phyloP scores from a whole-genome alignment of 2,888 invertebrate genomes.

The Meloe dianella region DNA sequence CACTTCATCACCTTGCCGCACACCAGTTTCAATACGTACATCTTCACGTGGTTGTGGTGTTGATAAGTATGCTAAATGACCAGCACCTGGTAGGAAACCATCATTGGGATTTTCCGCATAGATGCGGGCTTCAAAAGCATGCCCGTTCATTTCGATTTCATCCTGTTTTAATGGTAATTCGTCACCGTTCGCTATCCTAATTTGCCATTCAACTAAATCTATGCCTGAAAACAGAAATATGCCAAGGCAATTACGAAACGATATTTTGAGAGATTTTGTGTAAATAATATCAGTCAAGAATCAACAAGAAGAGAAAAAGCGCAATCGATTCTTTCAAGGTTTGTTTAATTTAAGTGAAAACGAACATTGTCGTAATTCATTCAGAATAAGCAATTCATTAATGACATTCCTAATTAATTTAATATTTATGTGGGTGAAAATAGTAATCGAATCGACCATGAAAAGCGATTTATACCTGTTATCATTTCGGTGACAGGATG shows the following conservation, averaged over 20 bases:
- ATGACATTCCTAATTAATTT: no score
- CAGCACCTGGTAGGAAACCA: conserved; percentile 94
- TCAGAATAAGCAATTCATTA: neutral
- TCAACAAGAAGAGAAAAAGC: neutral
- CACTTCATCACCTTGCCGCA: conserved; percentile 90
- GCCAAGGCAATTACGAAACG: neutral
- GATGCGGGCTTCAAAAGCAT: conserved; percentile 95
- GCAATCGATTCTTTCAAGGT: neutral
- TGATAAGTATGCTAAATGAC: conserved; percentile 75
- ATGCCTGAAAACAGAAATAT: conserved; percentile 62
- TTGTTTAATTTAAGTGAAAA: neutral
- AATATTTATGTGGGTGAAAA: neutral
- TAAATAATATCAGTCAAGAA: neutral
- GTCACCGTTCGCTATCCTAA: conserved; percentile 88
- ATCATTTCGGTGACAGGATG: conserved; percentile 98
- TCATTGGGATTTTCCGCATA: conserved; percentile 89
- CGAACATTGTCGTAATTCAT: neutral
- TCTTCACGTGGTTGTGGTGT: conserved; percentile 71
- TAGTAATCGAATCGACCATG: no score
- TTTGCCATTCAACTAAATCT: conserved; percentile 98
- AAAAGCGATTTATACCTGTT: conserved; percentile 71
- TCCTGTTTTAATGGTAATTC: conserved; percentile 80
- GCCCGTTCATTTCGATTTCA: conserved; percentile 79
- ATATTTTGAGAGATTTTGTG: neutral
- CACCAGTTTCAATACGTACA: conserved; percentile 86